Evolutionary conservation across 2,888 invertebrate species (phyloP), one percentile per base, ranked within the genome.

Genomic region (Diplolepis rosae): DNA sequence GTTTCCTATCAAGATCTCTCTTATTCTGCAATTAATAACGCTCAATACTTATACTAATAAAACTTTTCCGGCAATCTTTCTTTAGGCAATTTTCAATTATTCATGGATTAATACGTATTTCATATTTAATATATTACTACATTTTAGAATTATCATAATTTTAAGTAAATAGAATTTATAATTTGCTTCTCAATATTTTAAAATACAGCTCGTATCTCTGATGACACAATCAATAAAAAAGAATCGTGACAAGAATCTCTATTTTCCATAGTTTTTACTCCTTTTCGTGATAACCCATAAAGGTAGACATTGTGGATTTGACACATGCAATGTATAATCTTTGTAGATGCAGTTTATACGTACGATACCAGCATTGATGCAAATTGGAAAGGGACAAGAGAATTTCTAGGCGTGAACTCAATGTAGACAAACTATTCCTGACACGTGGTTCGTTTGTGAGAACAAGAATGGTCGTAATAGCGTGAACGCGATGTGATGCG

Each of bases 331-430:
- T 35, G 24, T n/a, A 22, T 22, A 39, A 56, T 56, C 35, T 51
- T 51, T 51, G 27, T 51, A 2, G n/a, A n/a, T 5, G 32, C 18
- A 56, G 54, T 56, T 56, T 56, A 56, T 30, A 56, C 18, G 54
- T 18, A 22, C 35, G 56, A 24, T 35, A 35, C 35, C 22, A 13
- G 22, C 35, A 39, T 24, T 35, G 32, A 56, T 35, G 54, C 54
- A 56, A 56, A 56, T 56, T 24, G 56, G 35, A 56, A 56, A 56
- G 56, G 56, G 56, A 56, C 35, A 56, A 32, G 56, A 56, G 56
- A 56, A 56, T 56, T 56, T 56, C 56, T 56, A 56, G 56, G 56
- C 56, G 56, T 56, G 56, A 56, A 56, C 56, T 56, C 56, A 56
- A 56, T 56, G 56, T 39, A 56, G 56, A 56, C 56, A 35, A 56